Conservation (phyloP, 2,888 invertebrate genomes). For the Congeria kusceri region DNA sequence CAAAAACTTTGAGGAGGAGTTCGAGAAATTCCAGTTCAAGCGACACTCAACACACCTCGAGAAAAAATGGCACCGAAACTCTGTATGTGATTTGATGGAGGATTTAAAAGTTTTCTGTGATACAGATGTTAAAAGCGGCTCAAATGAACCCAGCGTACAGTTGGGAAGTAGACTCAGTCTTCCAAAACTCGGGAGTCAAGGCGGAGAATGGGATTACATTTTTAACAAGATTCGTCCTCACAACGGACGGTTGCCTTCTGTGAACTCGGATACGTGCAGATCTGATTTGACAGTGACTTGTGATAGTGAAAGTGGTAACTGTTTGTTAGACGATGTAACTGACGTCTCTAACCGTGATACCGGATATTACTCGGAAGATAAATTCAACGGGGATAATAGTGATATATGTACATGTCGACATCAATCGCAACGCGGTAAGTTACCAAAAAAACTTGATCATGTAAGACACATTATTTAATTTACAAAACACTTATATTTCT, state of each 20-base stretch:
- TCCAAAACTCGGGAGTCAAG: conserved; percentile 74
- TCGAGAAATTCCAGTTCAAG: conserved; percentile 76
- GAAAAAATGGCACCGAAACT: conserved; percentile 72
- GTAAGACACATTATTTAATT: no score
- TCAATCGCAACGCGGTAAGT: background rate
- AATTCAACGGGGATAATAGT: conserved; percentile 43
- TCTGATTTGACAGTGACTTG: conserved; percentile 58
- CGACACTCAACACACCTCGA: conserved; percentile 71
- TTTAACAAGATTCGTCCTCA: conserved; percentile 75
- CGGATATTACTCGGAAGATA: conserved; percentile 55
- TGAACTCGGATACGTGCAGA: conserved; percentile 56
- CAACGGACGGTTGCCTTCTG: conserved; percentile 63
- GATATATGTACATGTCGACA: conserved; percentile 23
- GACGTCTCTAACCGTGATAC: conserved; percentile 50
- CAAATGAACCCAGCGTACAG: conserved; percentile 38
- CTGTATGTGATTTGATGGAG: conserved; percentile 79
- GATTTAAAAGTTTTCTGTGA: conserved; percentile 81
- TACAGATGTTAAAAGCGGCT: conserved; percentile 61
- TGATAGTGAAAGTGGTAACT: conserved; percentile 64
- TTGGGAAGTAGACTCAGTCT: conserved; percentile 45
- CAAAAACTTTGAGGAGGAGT: conserved; percentile 79
- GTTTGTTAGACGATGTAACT: conserved; percentile 58
- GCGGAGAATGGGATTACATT: conserved; percentile 79
- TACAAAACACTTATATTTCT: no score
- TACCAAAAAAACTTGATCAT: no score